Evolutionary conservation across 2,888 invertebrate species (phyloP).

Genomic region (Heliconius ismenius): DNA sequence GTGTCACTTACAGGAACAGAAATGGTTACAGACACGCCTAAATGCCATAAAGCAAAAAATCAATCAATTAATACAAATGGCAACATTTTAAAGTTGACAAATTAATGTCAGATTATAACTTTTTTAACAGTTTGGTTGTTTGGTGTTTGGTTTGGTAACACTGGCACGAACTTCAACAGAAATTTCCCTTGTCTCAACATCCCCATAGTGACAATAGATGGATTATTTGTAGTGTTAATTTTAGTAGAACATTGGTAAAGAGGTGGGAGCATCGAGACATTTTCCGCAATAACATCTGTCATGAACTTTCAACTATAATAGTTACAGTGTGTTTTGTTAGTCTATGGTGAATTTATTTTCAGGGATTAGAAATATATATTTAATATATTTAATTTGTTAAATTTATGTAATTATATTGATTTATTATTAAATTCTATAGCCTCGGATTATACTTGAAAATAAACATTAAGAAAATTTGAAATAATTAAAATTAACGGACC

Average conservation of each 20-base stretch:
- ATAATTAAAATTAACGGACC: conserved; percentile 18
- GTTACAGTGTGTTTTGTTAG: neutral
- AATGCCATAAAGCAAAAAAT: no score
- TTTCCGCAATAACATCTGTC: neutral
- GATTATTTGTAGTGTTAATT: conserved; percentile 70
- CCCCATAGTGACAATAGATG: conserved; percentile 45
- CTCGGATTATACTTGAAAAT: neutral
- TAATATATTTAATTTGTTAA: no score
- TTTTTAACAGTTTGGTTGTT: neutral
- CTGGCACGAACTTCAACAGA: conserved; percentile 37
- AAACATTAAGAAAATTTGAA: neutral
- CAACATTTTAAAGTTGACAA: neutral
- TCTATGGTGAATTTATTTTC: neutral
- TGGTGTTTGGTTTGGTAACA: no score
- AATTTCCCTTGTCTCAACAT: conserved; percentile 29
- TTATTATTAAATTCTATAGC: neutral
- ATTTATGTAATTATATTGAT: neutral
- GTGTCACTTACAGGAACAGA: neutral
- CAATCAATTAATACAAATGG: neutral
- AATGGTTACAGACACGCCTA: no score
- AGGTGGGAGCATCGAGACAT: conserved; percentile 45
- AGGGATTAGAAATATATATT: neutral
- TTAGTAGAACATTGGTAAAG: conserved; percentile 49
- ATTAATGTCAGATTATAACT: neutral
- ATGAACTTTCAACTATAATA: neutral